Base-by-base conservation (phyloP, 2,888 invertebrate species). In the Synanthedon formicaeformis region DNA sequence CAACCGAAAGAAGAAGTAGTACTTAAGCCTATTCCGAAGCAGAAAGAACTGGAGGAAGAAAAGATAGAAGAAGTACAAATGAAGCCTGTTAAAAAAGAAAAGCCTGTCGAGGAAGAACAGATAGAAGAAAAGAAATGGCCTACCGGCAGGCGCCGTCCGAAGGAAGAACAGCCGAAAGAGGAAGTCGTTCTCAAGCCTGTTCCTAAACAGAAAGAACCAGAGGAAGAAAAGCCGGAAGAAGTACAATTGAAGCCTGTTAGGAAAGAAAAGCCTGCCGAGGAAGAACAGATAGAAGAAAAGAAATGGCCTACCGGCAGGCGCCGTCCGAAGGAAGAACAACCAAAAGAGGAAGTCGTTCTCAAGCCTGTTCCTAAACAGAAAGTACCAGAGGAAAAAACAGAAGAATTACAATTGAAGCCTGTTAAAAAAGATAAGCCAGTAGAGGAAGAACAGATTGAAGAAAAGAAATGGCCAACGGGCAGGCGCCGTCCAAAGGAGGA, bases 361-460 rank as follows among this genome's bases (percentile, higher is more conserved):
- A 88, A 88, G 58, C 83, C 84, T 16, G 58, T 78, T 51, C 56
- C 67, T 1, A 58, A 74, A 53, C 57, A 70, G 48, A 70, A 67
- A 52, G 61, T 60, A 50, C 54, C 54, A n/a, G 77, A 75, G 27
- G 73, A 78, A 51, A 75, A 81, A 59, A 78, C 70, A 4, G 80
- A 82, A 60, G 83, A 88, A 54, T 59, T 66, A 3, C 41, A 60
- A 52, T 69, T 76, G 60, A 83, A 80, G 69, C 65, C 78, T 55
- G 51, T 63, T 59, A 60, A 62, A 34, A 56, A 71, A 54, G 60
- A 60, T 48, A 71, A 69, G 52, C 55, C 68, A 2, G 48, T 53
- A n/a, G 70, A 75, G 41, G 70, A 69, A 41, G 55, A 57, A 48
- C 57, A 55, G 51, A 67, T 73, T 8, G 61, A 78, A 52, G 75